Evolutionary conservation across 2,113 vertebrate genomes (phyloP).

Genomic region (Rhineura floridana): DNA sequence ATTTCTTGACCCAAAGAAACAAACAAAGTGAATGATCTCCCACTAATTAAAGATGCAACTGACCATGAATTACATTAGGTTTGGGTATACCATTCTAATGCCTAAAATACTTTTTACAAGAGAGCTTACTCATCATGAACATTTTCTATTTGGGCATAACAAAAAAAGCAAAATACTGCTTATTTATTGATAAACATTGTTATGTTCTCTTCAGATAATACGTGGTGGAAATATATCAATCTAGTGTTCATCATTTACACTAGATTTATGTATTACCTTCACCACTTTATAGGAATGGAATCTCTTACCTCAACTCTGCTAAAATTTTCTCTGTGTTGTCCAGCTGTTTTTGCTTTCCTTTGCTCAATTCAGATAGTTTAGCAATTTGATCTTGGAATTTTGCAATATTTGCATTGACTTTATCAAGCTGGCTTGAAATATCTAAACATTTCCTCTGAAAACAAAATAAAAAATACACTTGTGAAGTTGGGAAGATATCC

Average conservation of each 20-base stretch:
- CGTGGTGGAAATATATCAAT: neutral
- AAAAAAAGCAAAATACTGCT: conserved; percentile 12
- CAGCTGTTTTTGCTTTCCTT: conserved; percentile 11
- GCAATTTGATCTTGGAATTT: conserved; percentile 54
- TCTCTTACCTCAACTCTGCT: conserved; percentile 8
- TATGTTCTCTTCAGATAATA: conserved; percentile 20
- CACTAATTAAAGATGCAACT: conserved; percentile 52
- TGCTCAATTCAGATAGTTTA: conserved; percentile 46
- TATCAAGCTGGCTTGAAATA: conserved; percentile 52
- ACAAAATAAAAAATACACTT: neutral
- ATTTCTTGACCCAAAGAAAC: conserved; percentile 50
- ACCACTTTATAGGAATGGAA: neutral
- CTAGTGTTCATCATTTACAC: neutral
- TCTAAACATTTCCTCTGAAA: conserved; percentile 62
- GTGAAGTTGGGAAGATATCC: conserved; percentile 12
- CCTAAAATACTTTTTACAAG: conserved; percentile 19
- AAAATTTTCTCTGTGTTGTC: conserved; percentile 6
- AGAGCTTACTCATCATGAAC: neutral
- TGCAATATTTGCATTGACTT: conserved; percentile 49
- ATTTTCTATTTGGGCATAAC: rapidly evolving
- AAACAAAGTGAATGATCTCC: neutral
- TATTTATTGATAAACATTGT: conserved; percentile 14
- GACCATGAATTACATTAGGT: conserved; percentile 35
- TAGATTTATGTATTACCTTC: too few relatives aligned
- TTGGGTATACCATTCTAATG: conserved; percentile 20